Evolutionary conservation across 64 coral and sea anemone species (phyloP).

Genomic region (Trachythela sp.): DNA sequence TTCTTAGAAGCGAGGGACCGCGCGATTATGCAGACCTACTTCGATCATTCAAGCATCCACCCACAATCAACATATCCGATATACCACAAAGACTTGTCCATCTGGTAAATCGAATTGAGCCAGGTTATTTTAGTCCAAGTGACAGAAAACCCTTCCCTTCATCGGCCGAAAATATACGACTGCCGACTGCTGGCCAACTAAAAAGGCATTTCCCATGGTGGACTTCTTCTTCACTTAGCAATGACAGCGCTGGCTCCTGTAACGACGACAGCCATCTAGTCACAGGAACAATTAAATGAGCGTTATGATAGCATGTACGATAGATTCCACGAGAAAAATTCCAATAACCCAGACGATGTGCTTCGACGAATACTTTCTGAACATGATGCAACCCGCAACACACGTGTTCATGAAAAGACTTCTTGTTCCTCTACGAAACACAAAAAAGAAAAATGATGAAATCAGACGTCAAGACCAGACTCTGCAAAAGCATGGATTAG

Average conservation of each 20-base stretch:
- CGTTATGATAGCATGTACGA: conserved; percentile 15
- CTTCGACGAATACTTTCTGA: background rate
- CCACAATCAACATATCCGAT: conserved; percentile 13
- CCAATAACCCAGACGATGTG: background rate
- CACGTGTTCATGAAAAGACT: background rate
- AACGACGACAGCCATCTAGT: background rate
- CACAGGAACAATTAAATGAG: background rate
- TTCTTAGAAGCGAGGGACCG: conserved; percentile 25
- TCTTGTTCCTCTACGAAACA: background rate
- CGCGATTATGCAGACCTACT: conserved; percentile 6
- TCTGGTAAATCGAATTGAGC: background rate
- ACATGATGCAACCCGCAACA: background rate
- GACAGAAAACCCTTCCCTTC: background rate
- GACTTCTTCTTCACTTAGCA: background rate
- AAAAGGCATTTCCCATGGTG: background rate
- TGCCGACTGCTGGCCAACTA: background rate
- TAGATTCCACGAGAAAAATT: conserved; percentile 46
- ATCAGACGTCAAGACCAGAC: background rate
- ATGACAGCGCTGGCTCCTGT: too few species aligned
- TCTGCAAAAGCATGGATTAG: background rate
- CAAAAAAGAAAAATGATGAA: background rate
- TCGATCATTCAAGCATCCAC: conserved; percentile 13
- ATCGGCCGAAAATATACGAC: conserved; percentile 7
- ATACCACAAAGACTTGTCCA: conserved; percentile 29
- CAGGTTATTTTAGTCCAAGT: background rate